These are phyloP conservation scores for Drosophila ezoana DNA, from an alignment of 2,888 invertebrate species.

Conservation along the genomic window DNA sequence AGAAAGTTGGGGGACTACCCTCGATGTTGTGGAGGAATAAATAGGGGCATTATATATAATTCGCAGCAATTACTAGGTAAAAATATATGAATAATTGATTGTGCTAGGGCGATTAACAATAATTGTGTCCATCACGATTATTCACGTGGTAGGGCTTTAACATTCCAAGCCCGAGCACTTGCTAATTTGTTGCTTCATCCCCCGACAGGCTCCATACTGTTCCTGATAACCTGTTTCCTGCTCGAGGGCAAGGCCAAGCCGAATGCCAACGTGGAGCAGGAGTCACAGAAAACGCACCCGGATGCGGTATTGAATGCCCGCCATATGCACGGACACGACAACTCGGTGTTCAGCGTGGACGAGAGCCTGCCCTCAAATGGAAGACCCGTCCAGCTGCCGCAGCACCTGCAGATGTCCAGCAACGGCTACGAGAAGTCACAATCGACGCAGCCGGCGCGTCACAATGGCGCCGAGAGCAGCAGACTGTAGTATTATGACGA, in stretches of 20 bases:
- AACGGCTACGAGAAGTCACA: slow-evolving; percentile 77
- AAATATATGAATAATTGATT: too few species aligned
- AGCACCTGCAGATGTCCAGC: slow-evolving; percentile 75
- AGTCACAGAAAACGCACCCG: slow-evolving; percentile 55
- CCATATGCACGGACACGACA: slow-evolving; percentile 84
- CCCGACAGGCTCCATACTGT: slow-evolving; percentile 90
- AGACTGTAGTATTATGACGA: slow-evolving; percentile 76
- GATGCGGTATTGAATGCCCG: slow-evolving; percentile 69
- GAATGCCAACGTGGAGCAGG: slow-evolving; percentile 42
- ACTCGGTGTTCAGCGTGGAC: slow-evolving; percentile 83
- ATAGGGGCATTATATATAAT: too few species aligned
- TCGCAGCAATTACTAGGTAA: too few species aligned
- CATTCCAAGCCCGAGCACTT: too few species aligned
- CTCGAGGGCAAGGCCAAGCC: slow-evolving; percentile 88
- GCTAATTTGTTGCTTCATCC: neutral
- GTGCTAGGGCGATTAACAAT: too few species aligned
- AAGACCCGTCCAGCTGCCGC: slow-evolving; percentile 79
- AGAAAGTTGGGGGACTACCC: too few species aligned
- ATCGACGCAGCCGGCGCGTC: slow-evolving; percentile 57
- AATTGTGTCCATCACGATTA: too few species aligned
- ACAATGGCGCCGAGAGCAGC: slow-evolving; percentile 82
- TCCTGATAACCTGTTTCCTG: slow-evolving; percentile 92
- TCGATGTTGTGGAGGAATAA: too few species aligned
- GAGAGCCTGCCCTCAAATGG: slow-evolving; percentile 79
- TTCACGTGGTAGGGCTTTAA: too few species aligned